A percentile compares a stretch with the other conserved stretches of the same genome.
Evolutionary conservation across 2,888 invertebrate species (phyloP).

Genomic region (Serrognathus titanus): DNA sequence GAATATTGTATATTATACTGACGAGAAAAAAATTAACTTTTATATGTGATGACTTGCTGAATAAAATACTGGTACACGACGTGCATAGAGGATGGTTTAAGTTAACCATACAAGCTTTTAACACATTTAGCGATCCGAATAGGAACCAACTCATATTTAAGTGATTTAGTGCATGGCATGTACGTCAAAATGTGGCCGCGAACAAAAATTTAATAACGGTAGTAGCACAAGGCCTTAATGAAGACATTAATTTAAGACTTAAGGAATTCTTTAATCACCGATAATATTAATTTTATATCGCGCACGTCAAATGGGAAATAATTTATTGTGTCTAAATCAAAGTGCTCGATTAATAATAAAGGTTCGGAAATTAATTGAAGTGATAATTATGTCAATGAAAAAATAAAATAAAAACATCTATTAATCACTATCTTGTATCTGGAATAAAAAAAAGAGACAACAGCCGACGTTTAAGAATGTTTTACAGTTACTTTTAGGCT

Average conservation of each 20-base stretch:
- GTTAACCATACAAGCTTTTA: too few species aligned
- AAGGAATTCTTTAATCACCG: too few species aligned
- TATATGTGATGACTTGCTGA: constrained; percentile 5
- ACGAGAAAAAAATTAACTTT: constrained; percentile 3
- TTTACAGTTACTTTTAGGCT: constrained; percentile 15
- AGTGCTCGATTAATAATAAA: background rate
- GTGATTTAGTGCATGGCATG: too few species aligned
- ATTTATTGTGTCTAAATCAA: background rate
- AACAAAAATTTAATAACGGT: too few species aligned
- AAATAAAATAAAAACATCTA: constrained; percentile 12
- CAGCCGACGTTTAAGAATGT: constrained; percentile 13
- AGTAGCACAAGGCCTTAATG: too few species aligned
- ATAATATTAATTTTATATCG: too few species aligned
- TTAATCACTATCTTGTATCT: constrained; percentile 17
- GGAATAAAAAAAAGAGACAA: constrained; percentile 10
- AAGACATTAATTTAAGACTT: too few species aligned
- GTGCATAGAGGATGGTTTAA: too few species aligned
- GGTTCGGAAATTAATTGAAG: background rate
- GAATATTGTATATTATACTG: background rate
- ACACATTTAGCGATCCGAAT: too few species aligned
- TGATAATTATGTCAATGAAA: constrained; percentile 1
- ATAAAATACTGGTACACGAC: background rate
- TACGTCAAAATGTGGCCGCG: too few species aligned
- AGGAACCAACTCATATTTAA: too few species aligned
- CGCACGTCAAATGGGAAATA: background rate